These are phyloP conservation scores for Oryzias dopingdopingensis DNA, from an alignment of 2,797 vertebrate genomes.

Conservation along the genomic window DNA sequence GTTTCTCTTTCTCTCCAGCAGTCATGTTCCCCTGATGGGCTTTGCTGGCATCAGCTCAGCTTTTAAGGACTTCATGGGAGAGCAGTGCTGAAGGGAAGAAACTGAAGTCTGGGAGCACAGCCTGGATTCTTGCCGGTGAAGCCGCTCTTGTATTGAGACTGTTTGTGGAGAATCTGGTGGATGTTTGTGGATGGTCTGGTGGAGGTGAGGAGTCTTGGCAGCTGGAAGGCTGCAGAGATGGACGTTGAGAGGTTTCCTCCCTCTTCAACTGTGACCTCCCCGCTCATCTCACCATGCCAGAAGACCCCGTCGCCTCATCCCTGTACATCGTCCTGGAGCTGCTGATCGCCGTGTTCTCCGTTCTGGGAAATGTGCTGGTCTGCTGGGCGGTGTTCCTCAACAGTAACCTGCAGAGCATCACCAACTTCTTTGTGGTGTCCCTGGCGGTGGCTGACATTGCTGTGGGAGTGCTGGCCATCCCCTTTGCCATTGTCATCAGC, in stretches of 20 bases:
- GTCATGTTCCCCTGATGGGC: slow-evolving; percentile 22
- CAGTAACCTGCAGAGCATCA: slow-evolving; percentile 95
- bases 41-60: slow-evolving; percentile 47
- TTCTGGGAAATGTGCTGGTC: slow-evolving; percentile 93
- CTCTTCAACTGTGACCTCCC: slow-evolving; percentile 51
- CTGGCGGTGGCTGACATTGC: slow-evolving; percentile 94
- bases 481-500: slow-evolving; percentile 93
- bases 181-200: slow-evolving; percentile 14
- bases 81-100: slow-evolving; percentile 37
- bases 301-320: slow-evolving; percentile 43
- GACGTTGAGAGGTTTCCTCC: slow-evolving; percentile 75
- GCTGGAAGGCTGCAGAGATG: slow-evolving; percentile 84
- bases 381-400: slow-evolving; percentile 95
- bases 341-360: slow-evolving; percentile 87
- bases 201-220: slow-evolving; percentile 27
- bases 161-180: slow-evolving; percentile 12
- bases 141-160: slow-evolving; percentile 18
- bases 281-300: slow-evolving; percentile 79
- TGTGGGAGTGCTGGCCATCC: slow-evolving; percentile 91
- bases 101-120: slow-evolving; percentile 14
- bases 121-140: slow-evolving; percentile 3
- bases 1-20: slow-evolving; percentile 29
- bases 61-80: slow-evolving; percentile 54
- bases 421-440: slow-evolving; percentile 95
- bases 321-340: slow-evolving; percentile 90